Conservation (phyloP, 1,140 invertebrate genomes). For the Anthonomus grandis region DNA sequence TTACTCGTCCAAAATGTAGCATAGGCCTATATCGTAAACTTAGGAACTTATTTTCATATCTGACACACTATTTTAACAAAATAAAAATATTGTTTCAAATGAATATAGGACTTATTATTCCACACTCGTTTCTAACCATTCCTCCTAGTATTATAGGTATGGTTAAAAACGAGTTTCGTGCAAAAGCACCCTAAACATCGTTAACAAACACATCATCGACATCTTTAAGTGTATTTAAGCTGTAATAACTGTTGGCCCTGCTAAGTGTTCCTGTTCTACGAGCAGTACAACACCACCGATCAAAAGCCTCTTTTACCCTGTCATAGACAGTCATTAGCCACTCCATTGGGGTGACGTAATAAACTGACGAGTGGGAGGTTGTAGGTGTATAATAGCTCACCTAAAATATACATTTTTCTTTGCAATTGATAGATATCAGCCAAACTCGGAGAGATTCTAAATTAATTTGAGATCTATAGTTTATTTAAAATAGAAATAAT, state of each 20-base stretch:
- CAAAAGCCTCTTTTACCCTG: constrained; percentile 21
- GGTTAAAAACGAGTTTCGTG: too few relatives aligned
- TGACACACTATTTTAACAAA: too few relatives aligned
- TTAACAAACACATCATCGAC: constrained; percentile 22
- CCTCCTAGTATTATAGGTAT: too few relatives aligned
- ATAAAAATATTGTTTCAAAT: too few relatives aligned
- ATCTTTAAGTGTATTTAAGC: constrained; percentile 33
- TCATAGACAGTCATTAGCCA: constrained; percentile 21
- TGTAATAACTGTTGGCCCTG: constrained; percentile 37
- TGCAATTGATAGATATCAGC: too few relatives aligned
- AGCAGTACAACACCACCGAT: constrained; percentile 27
- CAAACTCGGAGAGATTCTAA: too few relatives aligned
- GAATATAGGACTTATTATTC: not conserved
- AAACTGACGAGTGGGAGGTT: constrained; percentile 21
- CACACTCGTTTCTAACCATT: constrained; percentile 1
- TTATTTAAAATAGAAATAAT: too few relatives aligned
- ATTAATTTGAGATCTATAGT: too few relatives aligned
- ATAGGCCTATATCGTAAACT: too few relatives aligned
- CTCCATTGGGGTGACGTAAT: constrained; percentile 26
- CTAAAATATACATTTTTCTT: constrained; percentile 26
- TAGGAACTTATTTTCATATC: too few relatives aligned
- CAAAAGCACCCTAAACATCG: constrained; percentile 11
- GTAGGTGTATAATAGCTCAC: constrained; percentile 26
- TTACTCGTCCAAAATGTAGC: too few relatives aligned
- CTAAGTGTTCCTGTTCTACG: constrained; percentile 14